phyloP scores from a whole-genome alignment of 53 echinoderm and acorn worm genomes.

The Stichopus horrens region DNA sequence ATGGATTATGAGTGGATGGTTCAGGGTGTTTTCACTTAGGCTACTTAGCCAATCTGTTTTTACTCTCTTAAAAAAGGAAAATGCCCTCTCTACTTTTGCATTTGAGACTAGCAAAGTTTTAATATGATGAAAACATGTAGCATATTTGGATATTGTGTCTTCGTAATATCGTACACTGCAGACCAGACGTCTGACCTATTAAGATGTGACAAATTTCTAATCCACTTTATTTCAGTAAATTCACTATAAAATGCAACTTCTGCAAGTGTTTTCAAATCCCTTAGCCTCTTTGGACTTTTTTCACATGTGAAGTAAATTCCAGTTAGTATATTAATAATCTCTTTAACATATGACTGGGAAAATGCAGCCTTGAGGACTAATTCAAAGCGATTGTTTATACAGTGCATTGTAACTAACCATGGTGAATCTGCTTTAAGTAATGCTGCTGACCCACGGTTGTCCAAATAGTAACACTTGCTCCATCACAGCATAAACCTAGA shows the following conservation, averaged over 20 bases:
- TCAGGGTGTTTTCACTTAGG: neutral
- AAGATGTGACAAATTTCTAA: constrained; percentile 12
- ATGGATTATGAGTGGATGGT: constrained; percentile 38
- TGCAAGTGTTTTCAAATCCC: constrained; percentile 31
- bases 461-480: constrained; percentile 45
- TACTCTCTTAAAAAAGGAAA: constrained; percentile 37
- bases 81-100: constrained; percentile 50
- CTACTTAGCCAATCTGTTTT: constrained; percentile 43
- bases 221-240: constrained; percentile 40
- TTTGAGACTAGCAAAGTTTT: constrained; percentile 45
- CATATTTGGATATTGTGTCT: too few species aligned
- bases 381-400: constrained; percentile 50
- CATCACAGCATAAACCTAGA: constrained; percentile 48
- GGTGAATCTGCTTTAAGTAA: constrained; percentile 43
- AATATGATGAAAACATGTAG: constrained; percentile 41
- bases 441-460: constrained; percentile 39
- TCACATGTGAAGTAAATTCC: constrained; percentile 35
- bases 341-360: constrained; percentile 23
- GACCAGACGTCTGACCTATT: neutral
- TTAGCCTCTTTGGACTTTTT: constrained; percentile 53
- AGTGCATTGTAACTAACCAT: constrained; percentile 50
- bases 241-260: constrained; percentile 9
- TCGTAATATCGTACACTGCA: too few species aligned
- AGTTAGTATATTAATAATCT: constrained; percentile 17
- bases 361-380: constrained; percentile 39